Percentiles rank a stretch among this genome's conserved stretches.
Evolutionary conservation across 2,797 vertebrate genomes (phyloP).

Genomic region (Galagoides demidoff): DNA sequence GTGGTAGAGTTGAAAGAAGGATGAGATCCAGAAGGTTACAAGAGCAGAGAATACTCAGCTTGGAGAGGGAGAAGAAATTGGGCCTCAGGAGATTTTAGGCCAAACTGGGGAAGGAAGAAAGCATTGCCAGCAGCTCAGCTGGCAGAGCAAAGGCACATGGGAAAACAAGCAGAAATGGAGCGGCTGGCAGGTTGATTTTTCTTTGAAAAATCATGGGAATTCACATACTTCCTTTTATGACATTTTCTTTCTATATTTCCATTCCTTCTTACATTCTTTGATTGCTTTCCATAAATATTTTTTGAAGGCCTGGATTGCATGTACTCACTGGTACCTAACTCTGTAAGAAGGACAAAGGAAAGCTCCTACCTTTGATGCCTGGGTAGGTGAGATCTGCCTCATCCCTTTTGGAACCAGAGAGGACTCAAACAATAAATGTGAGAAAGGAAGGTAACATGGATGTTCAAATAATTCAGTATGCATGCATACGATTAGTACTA

Average conservation of each 20-base stretch:
- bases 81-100: not conserved
- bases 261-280: not conserved
- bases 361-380: not conserved
- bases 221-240: not conserved
- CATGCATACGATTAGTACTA: not conserved
- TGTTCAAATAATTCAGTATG: not conserved
- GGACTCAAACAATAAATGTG: not conserved
- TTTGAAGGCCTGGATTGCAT: not conserved
- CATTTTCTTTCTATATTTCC: not conserved
- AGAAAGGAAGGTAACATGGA: not conserved
- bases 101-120: not conserved
- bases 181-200: not conserved
- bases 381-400: not conserved
- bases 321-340: not conserved
- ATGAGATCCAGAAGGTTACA: not conserved
- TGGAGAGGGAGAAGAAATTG: not conserved
- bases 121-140: not conserved
- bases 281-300: not conserved
- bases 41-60: not conserved
- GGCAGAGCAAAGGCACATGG: not conserved
- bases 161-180: not conserved
- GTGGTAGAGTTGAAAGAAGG: not conserved
- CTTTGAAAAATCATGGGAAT: not conserved
- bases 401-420: not conserved
- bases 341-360: not conserved